Evolutionary conservation across 1,140 invertebrate genomes (phyloP).

Genomic region (Galleria mellonella): DNA sequence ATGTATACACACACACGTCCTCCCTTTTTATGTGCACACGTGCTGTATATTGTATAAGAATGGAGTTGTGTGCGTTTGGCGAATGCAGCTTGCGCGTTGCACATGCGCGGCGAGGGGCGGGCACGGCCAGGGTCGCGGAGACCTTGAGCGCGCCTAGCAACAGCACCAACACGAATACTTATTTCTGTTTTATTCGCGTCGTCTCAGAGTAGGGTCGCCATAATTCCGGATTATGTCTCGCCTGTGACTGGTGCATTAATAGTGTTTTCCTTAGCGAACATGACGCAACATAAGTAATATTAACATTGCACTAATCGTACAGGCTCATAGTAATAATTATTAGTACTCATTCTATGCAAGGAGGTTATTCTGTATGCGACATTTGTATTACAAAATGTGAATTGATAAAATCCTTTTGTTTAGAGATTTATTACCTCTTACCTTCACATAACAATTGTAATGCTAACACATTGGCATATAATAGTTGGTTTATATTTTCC

Average conservation of each 20-base stretch:
- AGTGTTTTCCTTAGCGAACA: not conserved
- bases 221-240: not conserved
- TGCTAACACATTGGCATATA: too few species aligned
- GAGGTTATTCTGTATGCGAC: not conserved
- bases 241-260: not conserved
- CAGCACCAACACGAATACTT: slow-evolving; percentile 29
- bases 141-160: slow-evolving; percentile 61
- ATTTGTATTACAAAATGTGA: not conserved
- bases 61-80: slow-evolving; percentile 18
- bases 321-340: not conserved
- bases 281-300: too few species aligned
- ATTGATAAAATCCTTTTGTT: too few species aligned
- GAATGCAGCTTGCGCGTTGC: slow-evolving; percentile 39
- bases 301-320: too few species aligned
- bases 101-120: slow-evolving; percentile 26
- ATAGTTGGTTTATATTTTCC: too few species aligned
- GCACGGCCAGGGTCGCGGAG: slow-evolving; percentile 38
- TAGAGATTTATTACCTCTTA: too few species aligned
- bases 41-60: slow-evolving; percentile 1
- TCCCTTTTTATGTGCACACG: slow-evolving; percentile 16
- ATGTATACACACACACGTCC: slow-evolving; percentile 9
- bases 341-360: not conserved
- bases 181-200: slow-evolving; percentile 45
- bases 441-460: too few species aligned
- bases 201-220: slow-evolving; percentile 38